Base-by-base conservation (phyloP, 1,140 invertebrate species). In the Bursaphelenchus mucronatus region DNA sequence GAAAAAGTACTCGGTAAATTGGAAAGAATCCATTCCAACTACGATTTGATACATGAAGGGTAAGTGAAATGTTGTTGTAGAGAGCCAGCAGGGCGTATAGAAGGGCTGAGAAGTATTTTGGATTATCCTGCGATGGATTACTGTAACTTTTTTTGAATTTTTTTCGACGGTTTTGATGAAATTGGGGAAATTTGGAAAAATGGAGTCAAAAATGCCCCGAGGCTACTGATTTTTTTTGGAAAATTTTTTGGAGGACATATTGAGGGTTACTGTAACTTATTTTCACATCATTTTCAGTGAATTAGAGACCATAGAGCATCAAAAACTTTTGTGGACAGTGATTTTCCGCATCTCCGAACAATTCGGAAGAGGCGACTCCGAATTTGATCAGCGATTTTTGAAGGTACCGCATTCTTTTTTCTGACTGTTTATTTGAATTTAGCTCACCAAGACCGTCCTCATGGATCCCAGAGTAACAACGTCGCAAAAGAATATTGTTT, bases 271-370 rank as follows among this genome's bases (percentile, higher is more conserved):
- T 65, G n/a, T 69, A 59, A 15, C 61, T 40, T 11, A 52, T 11
- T 11, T 9, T 71, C 8, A n/a, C n/a, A n/a, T n/a, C n/a, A n/a
- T 52, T 66, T 72, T 70, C 46, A 73, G 73, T 44, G 59, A 46
- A 11, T 41, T 15, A 39, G 73, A 51, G 19, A 58, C 56, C 15
- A 61, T 64, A 30, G 73, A 76, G 15, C 79, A 74, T 56, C 70
- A 70, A 10, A 75, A 61, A 55, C 45, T 79, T 8, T 21, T 79
- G 15, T 74, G 73, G 75, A 44, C 73, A n/a, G 59, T 74, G 47
- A 51, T 61, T 10, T 74, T 74, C 45, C 45, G 71, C 21, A 40
- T 74, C n/a, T 61, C 76, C n/a, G 75, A 74, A 58, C 66, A 70
- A 17, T 50, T 63, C 13, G 45, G 76, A n/a, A 76, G 76, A 13